Evolutionary conservation across 2,797 vertebrate genomes (phyloP), one percentile per base, ranked within the genome.

Genomic region (Stomatorhinus walkeri): DNA sequence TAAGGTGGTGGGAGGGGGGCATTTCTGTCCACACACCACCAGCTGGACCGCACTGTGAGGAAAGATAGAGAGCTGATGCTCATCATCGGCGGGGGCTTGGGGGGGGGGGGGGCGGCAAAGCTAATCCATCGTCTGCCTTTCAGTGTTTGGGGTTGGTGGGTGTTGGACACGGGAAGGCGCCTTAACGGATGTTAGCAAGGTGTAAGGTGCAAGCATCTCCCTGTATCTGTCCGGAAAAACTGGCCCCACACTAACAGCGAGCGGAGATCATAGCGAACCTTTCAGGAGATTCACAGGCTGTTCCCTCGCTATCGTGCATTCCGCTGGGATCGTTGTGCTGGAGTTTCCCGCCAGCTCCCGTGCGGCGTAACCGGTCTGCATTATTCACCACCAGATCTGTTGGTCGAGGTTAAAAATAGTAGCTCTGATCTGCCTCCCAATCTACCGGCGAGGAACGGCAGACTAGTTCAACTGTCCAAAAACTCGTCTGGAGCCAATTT

Each of bases 401-500:
- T 40, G 68, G 68, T 79, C 72, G 43, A 40, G 72, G 72, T 79
- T 79, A 79, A 79, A 79, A 79, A 79, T 43, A 79, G 72, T 32
- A 79, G 32, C 72, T 79, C 72, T 40, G 36, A 79, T 79, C 72
- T 16, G 36, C 72, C 36, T 14, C 12, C 36, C 32, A 36, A 79
- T 79, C 32, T 79, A 43, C 14, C 16, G 2, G 36, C 36, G 0
- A 79, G 68, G 12, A 56, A 40, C 36, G 1, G 79, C 79, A 83
- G 40, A 84, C 81, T 46, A 24, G 43, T 84, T 46, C 81, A 24
- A 24, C 81, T 46, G n/a, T 84, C 43, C 43, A 84, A 49, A 49
- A 84, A 84, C 40, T 49, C n/a, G 22, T 84, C 81, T 49, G 81
- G 49, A 84, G 81, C 81, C 40, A 84, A 48, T 84, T 84, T 84